phyloP scores from a whole-genome alignment of 2,113 vertebrate genomes.

The Coryphaenoides rupestris region DNA sequence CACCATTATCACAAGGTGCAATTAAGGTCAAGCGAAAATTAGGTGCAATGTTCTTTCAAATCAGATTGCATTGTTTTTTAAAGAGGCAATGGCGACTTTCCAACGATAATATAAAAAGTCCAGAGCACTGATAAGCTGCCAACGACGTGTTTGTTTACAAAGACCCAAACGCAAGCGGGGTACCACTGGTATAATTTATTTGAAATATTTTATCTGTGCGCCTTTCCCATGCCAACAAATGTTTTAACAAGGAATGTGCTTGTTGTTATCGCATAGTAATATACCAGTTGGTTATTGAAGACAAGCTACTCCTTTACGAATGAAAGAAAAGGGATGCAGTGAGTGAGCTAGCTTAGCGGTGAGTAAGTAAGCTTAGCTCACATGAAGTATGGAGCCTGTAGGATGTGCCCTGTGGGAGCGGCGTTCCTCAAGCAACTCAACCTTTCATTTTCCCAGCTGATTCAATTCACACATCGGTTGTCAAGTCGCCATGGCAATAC shows the following conservation, averaged over 20 bases:
- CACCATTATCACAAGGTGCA: constrained; percentile 9
- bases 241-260: neutral
- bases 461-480: too few relatives aligned
- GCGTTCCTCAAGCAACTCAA: too few relatives aligned
- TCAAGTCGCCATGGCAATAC: too few relatives aligned
- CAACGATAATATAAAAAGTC: constrained; percentile 24
- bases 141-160: constrained; percentile 15
- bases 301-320: neutral
- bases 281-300: too few relatives aligned
- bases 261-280: neutral
- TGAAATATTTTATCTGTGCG: neutral
- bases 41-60: constrained; percentile 23
- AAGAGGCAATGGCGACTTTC: constrained; percentile 12
- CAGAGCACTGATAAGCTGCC: constrained; percentile 26
- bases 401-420: too few relatives aligned
- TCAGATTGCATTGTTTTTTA: constrained; percentile 12
- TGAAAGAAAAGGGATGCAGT: neutral
- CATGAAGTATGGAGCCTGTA: too few relatives aligned
- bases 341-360: too few relatives aligned
- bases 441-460: too few relatives aligned
- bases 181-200: constrained; percentile 6
- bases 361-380: too few relatives aligned
- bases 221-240: constrained; percentile 12
- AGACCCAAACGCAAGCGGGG: constrained; percentile 24
- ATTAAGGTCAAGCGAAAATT: constrained; percentile 16